phyloP scores from a whole-genome alignment of 1,140 invertebrate species.

The Nebria ingens region DNA sequence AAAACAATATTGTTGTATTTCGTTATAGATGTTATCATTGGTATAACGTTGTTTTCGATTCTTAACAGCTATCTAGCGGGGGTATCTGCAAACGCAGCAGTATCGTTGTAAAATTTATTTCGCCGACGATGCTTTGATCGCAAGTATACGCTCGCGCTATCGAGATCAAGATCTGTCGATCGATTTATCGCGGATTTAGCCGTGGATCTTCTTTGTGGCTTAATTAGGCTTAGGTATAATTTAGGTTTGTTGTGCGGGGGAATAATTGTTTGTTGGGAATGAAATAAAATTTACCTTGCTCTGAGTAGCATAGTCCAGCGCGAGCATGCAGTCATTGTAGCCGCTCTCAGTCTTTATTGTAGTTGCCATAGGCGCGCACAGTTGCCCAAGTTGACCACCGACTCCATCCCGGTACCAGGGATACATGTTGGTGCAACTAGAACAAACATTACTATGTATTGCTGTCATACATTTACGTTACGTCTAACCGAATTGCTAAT shows the following conservation, averaged over 20 bases:
- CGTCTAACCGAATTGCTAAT: too few species aligned
- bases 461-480: neutral
- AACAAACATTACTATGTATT: constrained; percentile 13
- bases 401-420: constrained; percentile 60
- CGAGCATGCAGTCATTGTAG: constrained; percentile 61
- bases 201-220: too few species aligned
- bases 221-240: too few species aligned
- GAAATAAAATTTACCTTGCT: constrained; percentile 58
- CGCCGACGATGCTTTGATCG: neutral
- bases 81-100: neutral
- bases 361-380: constrained; percentile 44
- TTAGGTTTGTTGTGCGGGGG: too few species aligned
- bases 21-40: neutral
- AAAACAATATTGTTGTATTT: neutral
- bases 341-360: constrained; percentile 59
- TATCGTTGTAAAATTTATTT: neutral
- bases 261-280: too few species aligned
- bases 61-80: neutral
- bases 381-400: constrained; percentile 37
- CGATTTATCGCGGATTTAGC: too few species aligned
- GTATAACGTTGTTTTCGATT: neutral
- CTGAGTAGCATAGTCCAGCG: constrained; percentile 55
- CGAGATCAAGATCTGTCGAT: too few species aligned
- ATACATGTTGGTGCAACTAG: constrained; percentile 44
- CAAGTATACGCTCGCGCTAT: too few species aligned